Evolutionary conservation across 2,113 vertebrate genomes (phyloP).

Genomic region (Stomatorhinus ivindoensis): DNA sequence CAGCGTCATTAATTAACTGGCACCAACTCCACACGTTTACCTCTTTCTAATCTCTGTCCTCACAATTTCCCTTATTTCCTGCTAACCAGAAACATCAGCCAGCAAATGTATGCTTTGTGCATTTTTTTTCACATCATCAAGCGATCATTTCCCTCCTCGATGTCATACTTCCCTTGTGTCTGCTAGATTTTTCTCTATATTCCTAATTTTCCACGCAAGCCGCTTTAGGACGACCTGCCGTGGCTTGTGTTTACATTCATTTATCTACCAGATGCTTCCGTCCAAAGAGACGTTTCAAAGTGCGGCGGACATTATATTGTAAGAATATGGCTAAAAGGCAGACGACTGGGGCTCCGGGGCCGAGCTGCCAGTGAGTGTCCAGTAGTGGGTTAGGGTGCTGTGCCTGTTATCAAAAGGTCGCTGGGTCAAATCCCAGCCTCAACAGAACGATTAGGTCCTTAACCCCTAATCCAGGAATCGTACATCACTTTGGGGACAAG

Average conservation of each 20-base stretch:
- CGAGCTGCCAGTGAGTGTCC: not conserved
- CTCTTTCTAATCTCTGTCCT: not conserved
- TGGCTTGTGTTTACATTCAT: not conserved
- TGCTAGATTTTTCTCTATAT: not conserved
- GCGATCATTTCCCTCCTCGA: not conserved
- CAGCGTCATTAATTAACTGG: constrained; percentile 18
- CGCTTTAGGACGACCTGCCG: not conserved
- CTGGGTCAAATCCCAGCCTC: not conserved
- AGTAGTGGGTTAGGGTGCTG: not conserved
- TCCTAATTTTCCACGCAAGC: not conserved
- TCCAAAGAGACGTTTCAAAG: not conserved
- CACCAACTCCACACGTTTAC: not conserved
- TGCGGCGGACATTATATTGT: not conserved
- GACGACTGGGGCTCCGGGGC: not conserved
- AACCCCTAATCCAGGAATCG: not conserved
- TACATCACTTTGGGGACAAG: not conserved
- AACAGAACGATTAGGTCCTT: not conserved
- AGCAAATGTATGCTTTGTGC: not conserved
- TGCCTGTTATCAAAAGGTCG: not conserved
- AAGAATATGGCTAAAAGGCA: not conserved
- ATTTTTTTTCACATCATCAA: not conserved
- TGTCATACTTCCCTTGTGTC: not conserved
- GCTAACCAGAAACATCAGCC: not conserved
- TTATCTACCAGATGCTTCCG: not conserved
- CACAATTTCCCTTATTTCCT: not conserved